Evolutionary conservation across 64 coral and sea anemone genomes (phyloP).

Genomic region (Pocillopora damicornis): DNA sequence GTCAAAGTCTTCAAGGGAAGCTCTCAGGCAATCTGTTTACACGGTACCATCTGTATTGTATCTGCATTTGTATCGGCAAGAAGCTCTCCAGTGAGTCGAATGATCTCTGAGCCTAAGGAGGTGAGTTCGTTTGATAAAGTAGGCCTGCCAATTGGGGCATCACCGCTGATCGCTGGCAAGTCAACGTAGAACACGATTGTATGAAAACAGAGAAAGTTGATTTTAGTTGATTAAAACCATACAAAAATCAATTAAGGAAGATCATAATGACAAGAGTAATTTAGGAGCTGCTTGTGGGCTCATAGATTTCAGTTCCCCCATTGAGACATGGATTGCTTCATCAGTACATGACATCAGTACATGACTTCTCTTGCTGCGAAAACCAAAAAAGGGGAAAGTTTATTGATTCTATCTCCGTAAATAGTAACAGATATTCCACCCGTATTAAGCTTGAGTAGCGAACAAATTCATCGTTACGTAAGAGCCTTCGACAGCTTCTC

Average conservation of each 20-base stretch:
- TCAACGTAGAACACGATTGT: neutral
- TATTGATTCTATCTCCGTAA: too few species aligned
- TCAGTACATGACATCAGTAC: neutral
- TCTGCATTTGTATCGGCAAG: constrained; percentile 16
- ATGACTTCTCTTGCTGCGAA: neutral
- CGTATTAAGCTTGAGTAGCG: too few species aligned
- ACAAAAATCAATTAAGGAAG: too few species aligned
- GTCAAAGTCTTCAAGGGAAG: constrained; percentile 18
- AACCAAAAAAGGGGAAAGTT: too few species aligned
- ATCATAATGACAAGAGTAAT: too few species aligned
- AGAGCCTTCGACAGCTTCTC: too few species aligned
- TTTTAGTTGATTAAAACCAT: too few species aligned
- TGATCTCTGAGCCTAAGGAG: neutral
- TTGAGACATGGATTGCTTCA: neutral
- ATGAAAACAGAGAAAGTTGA: neutral
- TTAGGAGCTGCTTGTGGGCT: neutral
- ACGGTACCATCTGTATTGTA: constrained; percentile 20
- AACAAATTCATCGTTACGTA: too few species aligned
- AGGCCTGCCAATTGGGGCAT: constrained; percentile 9
- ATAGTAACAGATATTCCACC: too few species aligned
- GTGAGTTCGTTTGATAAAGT: neutral
- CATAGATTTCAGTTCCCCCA: constrained; percentile 28
- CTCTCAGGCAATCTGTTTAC: constrained; percentile 27
- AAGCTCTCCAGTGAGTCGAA: constrained; percentile 29
- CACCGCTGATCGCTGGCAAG: neutral